Conservation (phyloP, 1,140 invertebrate genomes). For the Lepidotrigona ventralis region DNA sequence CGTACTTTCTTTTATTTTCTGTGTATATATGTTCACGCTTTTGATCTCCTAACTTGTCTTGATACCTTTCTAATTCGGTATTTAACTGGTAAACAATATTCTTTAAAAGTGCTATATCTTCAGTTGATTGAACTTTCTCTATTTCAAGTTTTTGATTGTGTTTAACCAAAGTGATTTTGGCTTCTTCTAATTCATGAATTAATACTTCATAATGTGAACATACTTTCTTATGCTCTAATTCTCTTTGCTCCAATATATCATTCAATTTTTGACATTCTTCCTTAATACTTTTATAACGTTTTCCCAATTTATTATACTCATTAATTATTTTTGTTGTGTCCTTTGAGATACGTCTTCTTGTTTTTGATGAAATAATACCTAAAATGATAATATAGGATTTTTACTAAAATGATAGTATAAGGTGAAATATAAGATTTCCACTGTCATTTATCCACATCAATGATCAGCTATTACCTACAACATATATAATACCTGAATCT, state of each 20-base stretch:
- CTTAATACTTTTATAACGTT: conserved; percentile 61
- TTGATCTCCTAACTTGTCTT: conserved; percentile 81
- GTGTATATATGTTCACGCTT: conserved; percentile 38
- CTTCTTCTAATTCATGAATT: conserved; percentile 65
- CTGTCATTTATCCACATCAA: not conserved
- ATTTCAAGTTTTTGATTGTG: conserved; percentile 72
- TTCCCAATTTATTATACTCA: conserved; percentile 71
- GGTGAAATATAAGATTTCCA: not conserved
- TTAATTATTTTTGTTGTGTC: conserved; percentile 59
- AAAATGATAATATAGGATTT: not conserved
- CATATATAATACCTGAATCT: conserved; percentile 52
- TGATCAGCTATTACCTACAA: not conserved
- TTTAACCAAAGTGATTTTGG: conserved; percentile 59
- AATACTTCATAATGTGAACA: conserved; percentile 66
- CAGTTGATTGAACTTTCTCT: conserved; percentile 80
- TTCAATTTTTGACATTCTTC: conserved; percentile 59
- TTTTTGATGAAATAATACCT: conserved; percentile 9
- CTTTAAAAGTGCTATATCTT: conserved; percentile 85
- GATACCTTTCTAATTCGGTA: conserved; percentile 84
- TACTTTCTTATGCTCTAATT: conserved; percentile 66
- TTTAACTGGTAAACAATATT: conserved; percentile 85
- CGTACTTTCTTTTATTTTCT: conserved; percentile 52
- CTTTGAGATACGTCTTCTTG: conserved; percentile 57
- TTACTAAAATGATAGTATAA: not conserved
- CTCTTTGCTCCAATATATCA: conserved; percentile 60